Evolutionary conservation across 1,140 invertebrate genomes (phyloP).

Genomic region (Drosophila navojoa): DNA sequence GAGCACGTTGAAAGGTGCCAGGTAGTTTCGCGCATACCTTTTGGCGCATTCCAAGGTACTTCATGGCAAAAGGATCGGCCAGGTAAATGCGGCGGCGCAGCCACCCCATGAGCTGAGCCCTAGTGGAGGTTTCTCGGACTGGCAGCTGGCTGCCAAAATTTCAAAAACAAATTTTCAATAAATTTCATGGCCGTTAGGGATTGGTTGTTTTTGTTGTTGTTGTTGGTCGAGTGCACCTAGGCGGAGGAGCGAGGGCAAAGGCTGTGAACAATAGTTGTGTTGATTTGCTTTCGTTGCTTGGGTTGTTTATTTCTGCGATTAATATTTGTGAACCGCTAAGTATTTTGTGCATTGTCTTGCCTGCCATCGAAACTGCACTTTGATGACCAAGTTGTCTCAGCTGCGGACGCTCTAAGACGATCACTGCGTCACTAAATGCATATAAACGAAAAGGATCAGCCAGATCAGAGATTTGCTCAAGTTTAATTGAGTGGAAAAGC

Average conservation of each 20-base stretch:
- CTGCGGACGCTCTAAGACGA: background rate
- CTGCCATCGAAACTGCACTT: background rate
- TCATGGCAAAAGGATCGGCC: constrained; percentile 22
- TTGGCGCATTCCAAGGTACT: constrained; percentile 78
- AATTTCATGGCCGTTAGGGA: constrained; percentile 69
- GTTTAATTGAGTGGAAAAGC: constrained; percentile 30
- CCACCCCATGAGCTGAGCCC: constrained; percentile 36
- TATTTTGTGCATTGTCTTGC: constrained; percentile 4
- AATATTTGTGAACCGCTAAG: constrained; percentile 47
- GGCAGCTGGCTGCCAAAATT: constrained; percentile 55
- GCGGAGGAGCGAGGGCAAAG: constrained; percentile 27
- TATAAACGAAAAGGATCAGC: background rate
- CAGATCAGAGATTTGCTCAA: background rate
- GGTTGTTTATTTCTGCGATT: constrained; percentile 60
- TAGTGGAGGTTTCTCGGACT: constrained; percentile 15
- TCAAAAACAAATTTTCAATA: constrained; percentile 37
- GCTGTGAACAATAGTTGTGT: constrained; percentile 44
- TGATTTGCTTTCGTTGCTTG: constrained; percentile 60
- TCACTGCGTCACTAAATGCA: background rate
- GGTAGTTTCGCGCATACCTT: constrained; percentile 79
- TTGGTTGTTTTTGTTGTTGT: constrained; percentile 29
- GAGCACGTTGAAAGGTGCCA: constrained; percentile 54
- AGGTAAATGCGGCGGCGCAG: constrained; percentile 68
- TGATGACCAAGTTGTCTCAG: constrained; percentile 1
- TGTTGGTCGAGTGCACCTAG: constrained; percentile 51